Base-by-base conservation (phyloP, 2,113 vertebrate species). In the Plotosus lineatus region DNA sequence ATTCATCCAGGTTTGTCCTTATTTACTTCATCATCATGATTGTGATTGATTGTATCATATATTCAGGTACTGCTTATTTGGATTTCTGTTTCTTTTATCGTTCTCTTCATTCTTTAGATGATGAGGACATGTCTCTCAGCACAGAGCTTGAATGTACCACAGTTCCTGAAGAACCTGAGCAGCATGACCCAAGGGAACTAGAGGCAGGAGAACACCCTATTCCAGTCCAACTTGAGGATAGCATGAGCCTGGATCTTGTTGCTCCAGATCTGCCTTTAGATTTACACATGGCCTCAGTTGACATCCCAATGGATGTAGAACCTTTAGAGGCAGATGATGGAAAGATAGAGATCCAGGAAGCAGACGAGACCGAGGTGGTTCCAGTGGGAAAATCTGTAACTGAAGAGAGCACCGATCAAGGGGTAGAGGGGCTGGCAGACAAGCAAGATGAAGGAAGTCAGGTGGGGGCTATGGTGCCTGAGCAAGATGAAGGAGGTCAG, bases 41-140 rank as follows among this genome's bases (percentile, higher is more conserved):
- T 40, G 23, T 28, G 21, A 19, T 5, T n/a, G 26, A 17, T 38
- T 15, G 15, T n/a, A n/a, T n/a, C n/a, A n/a, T n/a, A n/a, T n/a
- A n/a, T n/a, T 14, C 23, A 44, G 3, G 38, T 33, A 31, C 11
- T 61, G 31, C 15, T 33, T 61, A 31, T 65, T 36, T 65, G 33
- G 61, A 65, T 68, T 68, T 78, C 36, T 53, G 6, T 5, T 51
- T 21, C 28, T 72, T 9, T 72, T 1, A 73, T 8, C 46, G 21
- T 12, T 60, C 21, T 75, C 21, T 65, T 69, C 26, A 50, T 6
- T 76, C 60, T 21, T 23, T 91, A 96, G 95, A 97, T 91, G 95
- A 97, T 81, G 95, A 97, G 88, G 95, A 96, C 83, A 87, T 94
- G 28, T 95, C 95, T 55, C 83, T 92, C 80, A 93, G 92, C 87